Percentiles rank a stretch among this genome's conserved stretches.
These are phyloP conservation scores for Shinisaurus crocodilurus DNA, from an alignment of 2,113 vertebrate genomes.

Conservation along the genomic window DNA sequence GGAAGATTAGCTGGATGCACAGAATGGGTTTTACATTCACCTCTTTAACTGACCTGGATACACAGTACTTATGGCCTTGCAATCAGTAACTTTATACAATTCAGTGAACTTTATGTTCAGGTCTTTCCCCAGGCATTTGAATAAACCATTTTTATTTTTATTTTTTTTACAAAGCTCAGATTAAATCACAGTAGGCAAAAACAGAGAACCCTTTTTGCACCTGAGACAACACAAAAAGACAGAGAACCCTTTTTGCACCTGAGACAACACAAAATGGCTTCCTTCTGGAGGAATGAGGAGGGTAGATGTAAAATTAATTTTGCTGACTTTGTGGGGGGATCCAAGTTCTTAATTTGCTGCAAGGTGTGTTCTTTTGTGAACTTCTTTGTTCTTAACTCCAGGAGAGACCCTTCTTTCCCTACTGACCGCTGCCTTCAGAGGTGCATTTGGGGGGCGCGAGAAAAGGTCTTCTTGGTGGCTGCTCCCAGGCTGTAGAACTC, in stretches of 20 bases:
- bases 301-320: neutral
- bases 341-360: neutral
- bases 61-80: neutral
- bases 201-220: neutral
- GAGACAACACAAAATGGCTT: neutral
- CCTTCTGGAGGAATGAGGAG: neutral
- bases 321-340: neutral
- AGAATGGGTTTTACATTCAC: neutral
- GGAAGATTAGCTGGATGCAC: neutral
- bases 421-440: no score
- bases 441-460: no score
- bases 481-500: no score
- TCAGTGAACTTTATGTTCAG: conserved; percentile 2
- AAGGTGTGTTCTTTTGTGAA: no score
- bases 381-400: no score
- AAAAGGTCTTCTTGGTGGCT: no score
- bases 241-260: neutral
- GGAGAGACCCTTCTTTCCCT: no score
- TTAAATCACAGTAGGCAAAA: conserved; percentile 1
- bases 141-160: neutral
- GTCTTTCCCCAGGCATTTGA: neutral
- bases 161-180: neutral
- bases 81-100: conserved; percentile 2
- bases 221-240: neutral
- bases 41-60: conserved; percentile 3